A percentile compares a stretch with the other conserved stretches of the same genome.
Conservation (phyloP, 2,113 vertebrate species). For the Cisticola juncidis region DNA sequence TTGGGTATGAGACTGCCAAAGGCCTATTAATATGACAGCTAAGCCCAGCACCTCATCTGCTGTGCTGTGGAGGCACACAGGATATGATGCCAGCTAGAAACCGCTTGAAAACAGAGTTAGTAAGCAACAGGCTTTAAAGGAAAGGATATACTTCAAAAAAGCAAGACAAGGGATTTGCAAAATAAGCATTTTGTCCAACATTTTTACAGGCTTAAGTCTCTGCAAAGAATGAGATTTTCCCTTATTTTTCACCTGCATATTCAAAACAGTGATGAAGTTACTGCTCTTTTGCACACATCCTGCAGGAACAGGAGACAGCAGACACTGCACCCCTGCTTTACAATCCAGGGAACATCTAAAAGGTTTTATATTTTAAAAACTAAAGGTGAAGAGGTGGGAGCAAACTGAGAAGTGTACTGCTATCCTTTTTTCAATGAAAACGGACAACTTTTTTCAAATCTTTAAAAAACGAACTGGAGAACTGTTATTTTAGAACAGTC, state of each 20-base stretch:
- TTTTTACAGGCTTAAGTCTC: neutral
- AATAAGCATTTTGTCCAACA: neutral
- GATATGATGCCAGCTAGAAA: neutral
- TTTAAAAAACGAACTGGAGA: neutral
- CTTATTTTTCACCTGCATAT: neutral
- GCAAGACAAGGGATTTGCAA: neutral
- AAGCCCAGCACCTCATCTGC: neutral
- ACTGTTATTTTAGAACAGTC: neutral
- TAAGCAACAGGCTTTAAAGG: neutral
- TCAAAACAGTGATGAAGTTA: neutral
- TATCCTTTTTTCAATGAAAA: neutral
- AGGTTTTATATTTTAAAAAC: neutral
- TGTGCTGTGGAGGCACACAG: fast-evolving
- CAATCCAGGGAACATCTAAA: neutral
- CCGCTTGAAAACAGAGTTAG: neutral
- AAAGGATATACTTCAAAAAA: neutral
- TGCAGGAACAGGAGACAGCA: neutral
- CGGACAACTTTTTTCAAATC: neutral
- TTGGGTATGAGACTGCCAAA: neutral
- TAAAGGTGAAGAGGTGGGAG: neutral
- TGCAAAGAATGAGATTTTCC: neutral
- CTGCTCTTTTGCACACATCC: neutral
- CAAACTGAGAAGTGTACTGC: fast-evolving
- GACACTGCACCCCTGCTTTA: neutral
- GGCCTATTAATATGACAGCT: neutral